These are phyloP conservation scores for Podarcis muralis DNA, from an alignment of 2,113 vertebrate species.

Conservation along the genomic window DNA sequence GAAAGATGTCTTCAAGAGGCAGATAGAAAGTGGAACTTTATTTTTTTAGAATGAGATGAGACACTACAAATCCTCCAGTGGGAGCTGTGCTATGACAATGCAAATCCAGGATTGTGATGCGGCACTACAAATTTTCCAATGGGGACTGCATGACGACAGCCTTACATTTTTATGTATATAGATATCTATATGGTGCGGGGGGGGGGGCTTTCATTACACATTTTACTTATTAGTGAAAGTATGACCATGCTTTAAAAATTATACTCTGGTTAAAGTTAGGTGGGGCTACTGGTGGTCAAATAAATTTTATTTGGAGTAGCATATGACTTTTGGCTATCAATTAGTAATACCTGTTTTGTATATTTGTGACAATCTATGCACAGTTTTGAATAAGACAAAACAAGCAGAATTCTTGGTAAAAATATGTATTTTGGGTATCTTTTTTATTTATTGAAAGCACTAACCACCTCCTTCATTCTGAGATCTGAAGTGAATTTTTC, in stretches of 20 bases:
- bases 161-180: too few species aligned
- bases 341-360: not conserved
- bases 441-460: not conserved
- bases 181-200: not conserved
- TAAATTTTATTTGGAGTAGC: not conserved
- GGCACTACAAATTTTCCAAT: too few species aligned
- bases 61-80: not conserved
- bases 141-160: too few species aligned
- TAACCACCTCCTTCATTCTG: not conserved
- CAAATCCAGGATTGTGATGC: too few species aligned
- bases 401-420: not conserved
- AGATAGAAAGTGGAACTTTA: not conserved
- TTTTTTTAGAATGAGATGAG: not conserved
- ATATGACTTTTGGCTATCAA: not conserved
- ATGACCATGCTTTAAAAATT: not conserved
- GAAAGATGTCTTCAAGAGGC: not conserved
- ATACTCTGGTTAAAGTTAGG: not conserved
- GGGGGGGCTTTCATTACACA: not conserved
- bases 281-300: too few species aligned
- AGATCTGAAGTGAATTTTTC: constrained; percentile 4
- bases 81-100: too few species aligned
- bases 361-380: not conserved
- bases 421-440: not conserved
- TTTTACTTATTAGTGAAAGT: not conserved
- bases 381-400: not conserved